Percentiles rank a stretch among this genome's conserved stretches.
Evolutionary conservation across 2,113 vertebrate species (phyloP).

Genomic region (Calidris pygmaea): DNA sequence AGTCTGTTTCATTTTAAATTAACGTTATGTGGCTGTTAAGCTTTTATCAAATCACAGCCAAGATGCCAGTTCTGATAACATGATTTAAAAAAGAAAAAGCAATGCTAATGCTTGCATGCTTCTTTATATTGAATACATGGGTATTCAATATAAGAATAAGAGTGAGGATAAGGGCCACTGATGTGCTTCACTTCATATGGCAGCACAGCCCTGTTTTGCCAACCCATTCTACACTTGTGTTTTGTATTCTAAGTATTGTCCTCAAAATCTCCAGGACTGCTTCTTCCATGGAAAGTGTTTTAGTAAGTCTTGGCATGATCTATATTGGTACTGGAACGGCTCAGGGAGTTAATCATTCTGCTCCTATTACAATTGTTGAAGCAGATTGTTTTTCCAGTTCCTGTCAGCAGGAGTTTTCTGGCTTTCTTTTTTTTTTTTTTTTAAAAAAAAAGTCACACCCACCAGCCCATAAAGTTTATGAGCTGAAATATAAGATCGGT

Average conservation of each 20-base stretch:
- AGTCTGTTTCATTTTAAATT: neutral
- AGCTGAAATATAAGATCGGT: neutral
- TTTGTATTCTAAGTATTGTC: neutral
- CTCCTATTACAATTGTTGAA: constrained; percentile 16
- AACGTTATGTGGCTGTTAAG: neutral
- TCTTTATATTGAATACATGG: fast-evolving
- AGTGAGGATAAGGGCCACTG: neutral
- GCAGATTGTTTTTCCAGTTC: constrained; percentile 51
- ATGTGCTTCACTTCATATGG: neutral
- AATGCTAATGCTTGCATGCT: neutral
- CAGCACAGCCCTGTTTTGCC: neutral
- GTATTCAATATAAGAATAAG: neutral
- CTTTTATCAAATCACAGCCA: neutral
- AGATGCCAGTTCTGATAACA: neutral
- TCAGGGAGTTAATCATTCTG: constrained; percentile 16
- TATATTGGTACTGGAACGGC: constrained; percentile 41
- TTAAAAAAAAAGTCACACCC: neutral
- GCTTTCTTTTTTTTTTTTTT: neutral
- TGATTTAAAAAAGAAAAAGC: neutral
- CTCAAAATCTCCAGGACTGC: neutral
- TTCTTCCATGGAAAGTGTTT: neutral
- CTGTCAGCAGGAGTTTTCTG: constrained; percentile 18
- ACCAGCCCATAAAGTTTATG: constrained; percentile 12
- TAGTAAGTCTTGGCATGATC: constrained; percentile 17
- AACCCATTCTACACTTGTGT: neutral